These are phyloP conservation scores for Upupa epops DNA, from an alignment of 2,113 vertebrate species.

Conservation along the genomic window DNA sequence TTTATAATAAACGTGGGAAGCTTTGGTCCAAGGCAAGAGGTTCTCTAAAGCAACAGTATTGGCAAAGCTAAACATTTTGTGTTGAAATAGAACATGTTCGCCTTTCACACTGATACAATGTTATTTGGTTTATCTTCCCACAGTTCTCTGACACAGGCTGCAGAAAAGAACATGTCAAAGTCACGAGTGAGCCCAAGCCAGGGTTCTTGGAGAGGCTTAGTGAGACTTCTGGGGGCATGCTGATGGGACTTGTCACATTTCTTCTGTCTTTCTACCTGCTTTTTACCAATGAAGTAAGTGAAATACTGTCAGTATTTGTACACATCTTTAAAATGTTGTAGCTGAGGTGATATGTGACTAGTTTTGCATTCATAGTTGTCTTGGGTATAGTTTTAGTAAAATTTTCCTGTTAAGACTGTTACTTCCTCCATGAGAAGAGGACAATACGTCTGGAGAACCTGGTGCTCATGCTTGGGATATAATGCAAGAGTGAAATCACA, in stretches of 20 bases:
- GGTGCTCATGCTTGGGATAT: not conserved
- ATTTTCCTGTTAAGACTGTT: not conserved
- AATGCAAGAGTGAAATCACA: not conserved
- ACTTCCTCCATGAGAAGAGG: not conserved
- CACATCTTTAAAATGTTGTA: not conserved
- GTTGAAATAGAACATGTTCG: not conserved
- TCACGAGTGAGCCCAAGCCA: slow-evolving; percentile 74
- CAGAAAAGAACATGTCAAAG: slow-evolving; percentile 79
- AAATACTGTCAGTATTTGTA: not conserved
- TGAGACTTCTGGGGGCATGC: slow-evolving; percentile 87
- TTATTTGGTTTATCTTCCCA: not conserved
- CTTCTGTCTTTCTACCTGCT: slow-evolving; percentile 90
- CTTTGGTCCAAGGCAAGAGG: not conserved
- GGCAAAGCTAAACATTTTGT: not conserved
- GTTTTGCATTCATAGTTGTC: not conserved
- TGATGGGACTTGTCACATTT: slow-evolving; percentile 84
- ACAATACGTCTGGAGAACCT: not conserved
- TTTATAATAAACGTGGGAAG: not conserved
- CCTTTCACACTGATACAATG: not conserved
- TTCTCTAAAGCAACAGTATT: not conserved
- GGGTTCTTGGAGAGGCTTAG: slow-evolving; percentile 93
- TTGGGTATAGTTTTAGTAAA: not conserved
- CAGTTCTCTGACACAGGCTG: slow-evolving; percentile 64
- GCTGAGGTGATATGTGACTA: not conserved
- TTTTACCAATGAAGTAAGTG: slow-evolving; percentile 93